These are phyloP conservation scores for Sus cebifrons DNA, from an alignment of 2,797 vertebrate species.

Conservation along the genomic window DNA sequence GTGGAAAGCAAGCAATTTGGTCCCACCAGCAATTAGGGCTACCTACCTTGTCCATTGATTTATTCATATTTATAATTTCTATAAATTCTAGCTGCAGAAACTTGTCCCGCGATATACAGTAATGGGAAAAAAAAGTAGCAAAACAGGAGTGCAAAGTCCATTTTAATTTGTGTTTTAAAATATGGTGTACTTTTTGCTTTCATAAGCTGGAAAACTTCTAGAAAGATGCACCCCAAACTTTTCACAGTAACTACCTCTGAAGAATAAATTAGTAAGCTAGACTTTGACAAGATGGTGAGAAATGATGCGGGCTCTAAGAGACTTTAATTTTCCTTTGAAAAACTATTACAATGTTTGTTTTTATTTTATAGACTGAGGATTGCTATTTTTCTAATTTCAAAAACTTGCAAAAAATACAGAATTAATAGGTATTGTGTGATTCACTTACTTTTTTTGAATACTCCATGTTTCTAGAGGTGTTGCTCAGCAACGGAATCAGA, in stretches of 20 bases:
- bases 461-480: not conserved
- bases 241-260: constrained; percentile 7
- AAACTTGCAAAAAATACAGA: not conserved
- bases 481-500: not conserved
- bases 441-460: constrained; percentile 16
- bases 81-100: constrained; percentile 40
- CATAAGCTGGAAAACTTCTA: not conserved
- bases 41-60: not conserved
- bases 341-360: not conserved
- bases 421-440: not conserved
- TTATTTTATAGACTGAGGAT: not conserved
- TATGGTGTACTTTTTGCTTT: not conserved
- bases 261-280: not conserved
- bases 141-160: not conserved
- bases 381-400: constrained; percentile 41
- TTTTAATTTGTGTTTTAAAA: not conserved
- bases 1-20: not conserved
- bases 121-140: not conserved
- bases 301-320: not conserved
- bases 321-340: constrained; percentile 29
- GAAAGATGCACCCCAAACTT: not conserved
- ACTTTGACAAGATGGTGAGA: not conserved
- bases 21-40: not conserved
- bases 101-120: not conserved
- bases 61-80: not conserved